Percentiles rank a stretch among this genome's conserved stretches.
Conservation (phyloP, 1,140 invertebrate species). For the Pogonomyrmex barbatus region DNA sequence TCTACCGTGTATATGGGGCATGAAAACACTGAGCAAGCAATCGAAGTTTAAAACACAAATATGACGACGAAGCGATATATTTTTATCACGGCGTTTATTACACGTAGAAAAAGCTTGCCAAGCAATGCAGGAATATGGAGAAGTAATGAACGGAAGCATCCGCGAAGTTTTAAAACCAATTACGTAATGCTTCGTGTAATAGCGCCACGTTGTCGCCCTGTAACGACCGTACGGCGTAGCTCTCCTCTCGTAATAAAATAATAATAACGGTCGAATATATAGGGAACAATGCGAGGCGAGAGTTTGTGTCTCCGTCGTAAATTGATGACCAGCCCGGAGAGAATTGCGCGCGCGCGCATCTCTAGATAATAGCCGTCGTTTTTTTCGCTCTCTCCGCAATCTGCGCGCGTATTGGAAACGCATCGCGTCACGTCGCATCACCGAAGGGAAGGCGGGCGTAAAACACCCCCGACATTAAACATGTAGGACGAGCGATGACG, state of each 20-base stretch:
- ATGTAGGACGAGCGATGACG: constrained; percentile 75
- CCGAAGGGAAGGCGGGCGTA: constrained; percentile 53
- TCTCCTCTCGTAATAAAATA: constrained; percentile 48
- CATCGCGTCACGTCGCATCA: constrained; percentile 27
- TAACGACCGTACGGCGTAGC: not conserved
- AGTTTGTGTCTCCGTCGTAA: constrained; percentile 3
- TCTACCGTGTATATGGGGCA: not conserved
- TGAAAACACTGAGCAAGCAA: not conserved
- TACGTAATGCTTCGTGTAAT: constrained; percentile 53
- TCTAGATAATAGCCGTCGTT: constrained; percentile 19
- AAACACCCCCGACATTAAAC: constrained; percentile 74
- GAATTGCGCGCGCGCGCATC: not conserved
- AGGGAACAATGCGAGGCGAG: constrained; percentile 23
- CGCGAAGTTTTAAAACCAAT: constrained; percentile 49
- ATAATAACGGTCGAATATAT: constrained; percentile 38
- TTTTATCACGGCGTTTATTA: constrained; percentile 1
- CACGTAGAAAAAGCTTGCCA: not conserved
- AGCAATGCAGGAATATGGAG: not conserved
- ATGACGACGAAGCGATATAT: not conserved
- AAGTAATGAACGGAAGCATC: constrained; percentile 31
- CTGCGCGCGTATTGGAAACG: constrained; percentile 5
- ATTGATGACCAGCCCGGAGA: not conserved
- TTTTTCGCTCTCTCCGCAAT: not conserved
- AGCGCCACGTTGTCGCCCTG: not conserved
- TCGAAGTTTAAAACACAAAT: not conserved